A percentile compares a stretch with the other conserved stretches of the same genome.
These are phyloP conservation scores for Phoxinus phoxinus DNA, from an alignment of 2,113 vertebrate genomes.

Conservation along the genomic window DNA sequence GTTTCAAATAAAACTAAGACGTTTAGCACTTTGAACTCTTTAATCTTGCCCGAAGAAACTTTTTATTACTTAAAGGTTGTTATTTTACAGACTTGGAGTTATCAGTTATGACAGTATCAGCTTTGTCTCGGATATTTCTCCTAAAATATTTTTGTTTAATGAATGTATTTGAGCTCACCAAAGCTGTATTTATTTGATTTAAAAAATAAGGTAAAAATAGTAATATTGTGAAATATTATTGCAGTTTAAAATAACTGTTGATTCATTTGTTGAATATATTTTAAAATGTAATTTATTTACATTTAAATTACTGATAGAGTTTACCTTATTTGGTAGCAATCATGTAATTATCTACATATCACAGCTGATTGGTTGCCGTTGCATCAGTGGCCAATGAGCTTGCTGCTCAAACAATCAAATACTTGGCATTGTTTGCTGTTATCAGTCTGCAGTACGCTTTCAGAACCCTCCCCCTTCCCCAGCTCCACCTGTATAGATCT, in stretches of 20 bases:
- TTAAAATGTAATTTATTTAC: background rate
- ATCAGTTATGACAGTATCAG: background rate
- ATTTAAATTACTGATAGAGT: no score
- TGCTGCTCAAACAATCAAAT: no score
- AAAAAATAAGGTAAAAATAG: background rate
- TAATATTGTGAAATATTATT: background rate
- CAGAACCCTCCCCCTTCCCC: no score
- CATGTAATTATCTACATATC: no score
- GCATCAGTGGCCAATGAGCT: no score
- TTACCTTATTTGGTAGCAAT: no score
- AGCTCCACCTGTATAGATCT: no score
- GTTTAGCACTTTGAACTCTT: conserved; percentile 11
- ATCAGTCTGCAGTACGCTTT: no score
- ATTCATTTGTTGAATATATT: background rate
- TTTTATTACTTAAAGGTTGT: background rate
- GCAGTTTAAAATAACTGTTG: background rate
- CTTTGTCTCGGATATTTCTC: background rate
- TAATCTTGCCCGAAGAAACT: background rate
- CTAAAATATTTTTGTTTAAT: background rate
- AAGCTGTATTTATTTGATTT: background rate
- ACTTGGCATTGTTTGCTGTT: no score
- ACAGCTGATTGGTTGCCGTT: no score
- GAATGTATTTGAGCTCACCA: background rate
- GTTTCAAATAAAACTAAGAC: conserved; percentile 1
- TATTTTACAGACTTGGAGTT: conserved; percentile 4